phyloP scores from a whole-genome alignment of 2,113 vertebrate species.

The Gopherus flavomarginatus region DNA sequence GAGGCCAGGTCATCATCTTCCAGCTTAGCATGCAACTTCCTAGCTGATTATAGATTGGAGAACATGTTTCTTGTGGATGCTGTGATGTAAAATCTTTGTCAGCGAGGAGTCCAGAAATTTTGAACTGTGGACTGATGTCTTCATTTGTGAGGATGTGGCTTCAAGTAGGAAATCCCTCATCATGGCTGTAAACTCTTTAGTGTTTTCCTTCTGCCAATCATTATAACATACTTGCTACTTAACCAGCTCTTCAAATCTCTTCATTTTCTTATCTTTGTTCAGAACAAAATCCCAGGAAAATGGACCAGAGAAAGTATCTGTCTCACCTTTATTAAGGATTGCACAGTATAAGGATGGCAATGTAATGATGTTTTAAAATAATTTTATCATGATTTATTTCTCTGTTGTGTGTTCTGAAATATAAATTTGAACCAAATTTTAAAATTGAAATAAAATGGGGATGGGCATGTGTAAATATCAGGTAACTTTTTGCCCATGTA shows the following conservation, averaged over 20 bases:
- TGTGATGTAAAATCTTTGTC: conserved; percentile 5
- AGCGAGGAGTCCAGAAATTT: not conserved
- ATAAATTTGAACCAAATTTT: not conserved
- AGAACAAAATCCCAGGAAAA: not conserved
- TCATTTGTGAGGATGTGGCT: not conserved
- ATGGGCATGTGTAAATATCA: not conserved
- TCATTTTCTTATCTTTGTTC: not conserved
- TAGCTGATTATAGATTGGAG: not conserved
- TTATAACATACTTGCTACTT: not conserved
- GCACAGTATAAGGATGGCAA: not conserved
- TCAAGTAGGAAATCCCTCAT: not conserved
- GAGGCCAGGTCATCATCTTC: not conserved
- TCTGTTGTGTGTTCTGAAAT: not conserved
- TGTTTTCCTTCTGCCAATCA: not conserved
- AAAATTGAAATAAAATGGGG: not conserved
- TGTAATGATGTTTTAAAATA: not conserved
- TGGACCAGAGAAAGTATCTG: not conserved
- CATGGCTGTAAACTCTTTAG: not conserved
- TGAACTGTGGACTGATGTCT: not conserved
- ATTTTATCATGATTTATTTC: not conserved
- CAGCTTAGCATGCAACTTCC: not conserved
- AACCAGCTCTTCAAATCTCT: not conserved
- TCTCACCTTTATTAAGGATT: not conserved
- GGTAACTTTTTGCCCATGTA: fast-evolving
- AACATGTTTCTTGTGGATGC: not conserved